Evolutionary conservation across 1,140 invertebrate genomes (phyloP).

Genomic region (Drosophila sulfurigaster): DNA sequence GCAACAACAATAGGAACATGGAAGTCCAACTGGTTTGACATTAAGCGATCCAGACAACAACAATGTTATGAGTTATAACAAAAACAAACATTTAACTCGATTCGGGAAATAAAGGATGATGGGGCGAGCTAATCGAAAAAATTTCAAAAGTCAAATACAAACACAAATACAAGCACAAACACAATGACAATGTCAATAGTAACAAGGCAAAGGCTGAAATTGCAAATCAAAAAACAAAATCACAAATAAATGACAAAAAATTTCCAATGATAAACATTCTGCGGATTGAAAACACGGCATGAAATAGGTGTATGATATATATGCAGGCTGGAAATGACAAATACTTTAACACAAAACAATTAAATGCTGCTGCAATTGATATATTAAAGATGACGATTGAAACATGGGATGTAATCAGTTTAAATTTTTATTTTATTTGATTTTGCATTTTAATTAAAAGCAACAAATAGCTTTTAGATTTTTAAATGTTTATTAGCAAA

Average conservation of each 20-base stretch:
- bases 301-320: background rate
- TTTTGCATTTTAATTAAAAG: too few relatives aligned
- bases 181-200: constrained; percentile 68
- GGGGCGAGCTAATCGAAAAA: constrained; percentile 43
- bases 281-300: constrained; percentile 7
- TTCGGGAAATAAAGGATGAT: too few relatives aligned
- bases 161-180: constrained; percentile 47
- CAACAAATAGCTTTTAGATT: too few relatives aligned
- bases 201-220: constrained; percentile 39
- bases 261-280: constrained; percentile 46
- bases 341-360: too few relatives aligned
- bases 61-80: constrained; percentile 68
- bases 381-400: too few relatives aligned
- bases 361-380: too few relatives aligned
- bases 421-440: too few relatives aligned
- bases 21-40: constrained; percentile 43
- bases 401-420: too few relatives aligned
- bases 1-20: constrained; percentile 28
- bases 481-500: too few relatives aligned
- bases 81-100: constrained; percentile 64
- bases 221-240: constrained; percentile 26
- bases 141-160: constrained; percentile 72
- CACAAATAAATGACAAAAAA: constrained; percentile 28
- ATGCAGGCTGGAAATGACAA: too few relatives aligned
- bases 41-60: constrained; percentile 54